These are phyloP conservation scores for Burhinus oedicnemus DNA, from an alignment of 2,113 vertebrate genomes.

Conservation along the genomic window DNA sequence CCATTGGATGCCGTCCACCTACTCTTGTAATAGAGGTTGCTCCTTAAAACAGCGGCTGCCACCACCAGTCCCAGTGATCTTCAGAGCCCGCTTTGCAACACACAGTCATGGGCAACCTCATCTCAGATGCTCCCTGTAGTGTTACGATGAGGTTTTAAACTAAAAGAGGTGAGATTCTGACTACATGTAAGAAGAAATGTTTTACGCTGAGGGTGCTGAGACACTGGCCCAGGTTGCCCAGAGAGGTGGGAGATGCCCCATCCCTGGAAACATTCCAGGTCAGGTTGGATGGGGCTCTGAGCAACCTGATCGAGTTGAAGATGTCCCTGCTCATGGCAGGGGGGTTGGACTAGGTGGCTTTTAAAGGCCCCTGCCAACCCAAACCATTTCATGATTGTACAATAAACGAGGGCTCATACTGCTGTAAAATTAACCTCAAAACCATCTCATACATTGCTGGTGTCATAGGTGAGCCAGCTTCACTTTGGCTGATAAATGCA, in stretches of 20 bases:
- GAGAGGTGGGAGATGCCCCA: background rate
- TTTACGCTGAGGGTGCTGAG: background rate
- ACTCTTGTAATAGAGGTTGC: background rate
- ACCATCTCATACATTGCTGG: background rate
- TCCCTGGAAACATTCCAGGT: background rate
- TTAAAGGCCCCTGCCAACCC: background rate
- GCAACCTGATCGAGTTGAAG: background rate
- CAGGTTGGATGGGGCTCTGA: background rate
- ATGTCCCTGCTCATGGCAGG: background rate
- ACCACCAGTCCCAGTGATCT: background rate
- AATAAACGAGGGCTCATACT: background rate
- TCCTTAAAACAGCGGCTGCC: background rate
- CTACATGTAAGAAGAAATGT: background rate
- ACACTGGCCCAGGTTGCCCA: background rate
- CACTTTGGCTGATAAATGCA: background rate
- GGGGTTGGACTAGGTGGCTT: background rate
- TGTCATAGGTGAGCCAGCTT: background rate
- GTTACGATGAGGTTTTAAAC: background rate
- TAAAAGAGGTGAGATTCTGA: background rate
- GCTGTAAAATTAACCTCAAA: background rate
- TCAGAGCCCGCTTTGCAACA: background rate
- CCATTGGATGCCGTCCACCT: rapidly evolving
- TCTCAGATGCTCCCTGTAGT: background rate
- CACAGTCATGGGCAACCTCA: background rate
- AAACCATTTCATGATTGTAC: background rate